These are phyloP conservation scores for Eristalis intricaria DNA, from an alignment of 2,888 invertebrate genomes.

Conservation along the genomic window DNA sequence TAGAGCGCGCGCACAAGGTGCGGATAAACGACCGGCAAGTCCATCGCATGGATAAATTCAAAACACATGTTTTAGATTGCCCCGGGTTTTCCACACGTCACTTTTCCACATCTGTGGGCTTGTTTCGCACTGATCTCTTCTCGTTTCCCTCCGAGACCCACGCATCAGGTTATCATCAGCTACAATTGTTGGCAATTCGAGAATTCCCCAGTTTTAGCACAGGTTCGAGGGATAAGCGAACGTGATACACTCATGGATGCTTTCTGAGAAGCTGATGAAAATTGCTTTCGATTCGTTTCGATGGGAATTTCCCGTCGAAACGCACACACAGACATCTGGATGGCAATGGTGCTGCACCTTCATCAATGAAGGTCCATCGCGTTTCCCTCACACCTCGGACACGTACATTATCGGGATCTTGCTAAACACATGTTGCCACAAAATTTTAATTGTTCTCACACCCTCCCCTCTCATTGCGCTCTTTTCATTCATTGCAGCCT, in stretches of 20 bases:
- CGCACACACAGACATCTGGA: conserved; percentile 62
- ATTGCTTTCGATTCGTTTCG: conserved; percentile 34
- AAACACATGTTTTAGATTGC: conserved; percentile 71
- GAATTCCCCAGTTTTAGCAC: conserved; percentile 63
- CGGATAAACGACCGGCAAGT: not conserved
- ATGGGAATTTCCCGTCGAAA: conserved; percentile 55
- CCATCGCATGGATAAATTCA: conserved; percentile 50
- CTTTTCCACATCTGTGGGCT: conserved; percentile 49
- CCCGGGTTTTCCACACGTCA: conserved; percentile 56
- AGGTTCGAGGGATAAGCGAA: conserved; percentile 43
- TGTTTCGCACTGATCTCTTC: conserved; percentile 18
- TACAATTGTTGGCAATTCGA: conserved; percentile 45
- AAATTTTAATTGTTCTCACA: conserved; percentile 39
- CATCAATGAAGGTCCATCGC: conserved; percentile 73
- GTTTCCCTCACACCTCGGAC: conserved; percentile 17
- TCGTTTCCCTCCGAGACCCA: no score
- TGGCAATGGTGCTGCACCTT: conserved; percentile 29
- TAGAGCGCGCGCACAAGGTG: not conserved
- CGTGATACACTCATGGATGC: not conserved
- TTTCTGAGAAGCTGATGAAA: conserved; percentile 46
- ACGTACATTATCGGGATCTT: conserved; percentile 53
- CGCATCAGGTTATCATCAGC: not conserved
- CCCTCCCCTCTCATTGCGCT: conserved; percentile 23
- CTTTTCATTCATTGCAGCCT: conserved; percentile 84
- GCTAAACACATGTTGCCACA: conserved; percentile 28